Conservation (phyloP, 2,888 invertebrate genomes). For the Mactromeris polynyma region DNA sequence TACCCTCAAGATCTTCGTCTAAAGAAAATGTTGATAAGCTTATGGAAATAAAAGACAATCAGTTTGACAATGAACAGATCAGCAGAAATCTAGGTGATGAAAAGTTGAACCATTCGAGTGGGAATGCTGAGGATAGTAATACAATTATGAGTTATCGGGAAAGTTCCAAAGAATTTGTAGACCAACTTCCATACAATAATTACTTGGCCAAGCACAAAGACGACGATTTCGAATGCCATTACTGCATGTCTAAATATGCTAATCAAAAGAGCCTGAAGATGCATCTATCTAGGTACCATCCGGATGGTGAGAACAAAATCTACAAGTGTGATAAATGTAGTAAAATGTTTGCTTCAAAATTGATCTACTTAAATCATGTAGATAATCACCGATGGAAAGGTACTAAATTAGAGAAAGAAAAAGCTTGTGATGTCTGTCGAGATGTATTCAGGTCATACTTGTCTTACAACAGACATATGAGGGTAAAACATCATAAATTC, state of each 20-base stretch:
- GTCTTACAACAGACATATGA: conserved; percentile 12
- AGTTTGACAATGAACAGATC: background rate
- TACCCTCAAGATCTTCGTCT: background rate
- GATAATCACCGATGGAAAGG: conserved; percentile 22
- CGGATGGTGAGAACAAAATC: background rate
- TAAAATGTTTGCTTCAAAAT: conserved; percentile 33
- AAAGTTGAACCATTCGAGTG: background rate
- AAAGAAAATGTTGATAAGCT: background rate
- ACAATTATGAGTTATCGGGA: background rate
- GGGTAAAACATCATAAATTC: conserved; percentile 14
- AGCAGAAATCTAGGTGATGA: background rate
- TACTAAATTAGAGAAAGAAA: background rate
- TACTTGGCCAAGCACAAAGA: background rate
- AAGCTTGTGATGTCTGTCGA: conserved; percentile 23
- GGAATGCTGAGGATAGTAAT: background rate
- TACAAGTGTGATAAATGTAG: conserved; percentile 33
- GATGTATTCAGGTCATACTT: background rate
- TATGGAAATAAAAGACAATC: background rate
- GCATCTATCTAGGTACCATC: conserved; percentile 26
- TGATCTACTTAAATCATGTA: conserved; percentile 29
- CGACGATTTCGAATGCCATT: background rate
- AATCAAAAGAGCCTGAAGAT: conserved; percentile 10
- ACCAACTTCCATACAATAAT: background rate
- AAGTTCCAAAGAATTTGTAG: background rate
- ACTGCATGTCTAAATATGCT: conserved; percentile 19